phyloP scores from a whole-genome alignment of 2,113 vertebrate genomes.

The Scortum barcoo region DNA sequence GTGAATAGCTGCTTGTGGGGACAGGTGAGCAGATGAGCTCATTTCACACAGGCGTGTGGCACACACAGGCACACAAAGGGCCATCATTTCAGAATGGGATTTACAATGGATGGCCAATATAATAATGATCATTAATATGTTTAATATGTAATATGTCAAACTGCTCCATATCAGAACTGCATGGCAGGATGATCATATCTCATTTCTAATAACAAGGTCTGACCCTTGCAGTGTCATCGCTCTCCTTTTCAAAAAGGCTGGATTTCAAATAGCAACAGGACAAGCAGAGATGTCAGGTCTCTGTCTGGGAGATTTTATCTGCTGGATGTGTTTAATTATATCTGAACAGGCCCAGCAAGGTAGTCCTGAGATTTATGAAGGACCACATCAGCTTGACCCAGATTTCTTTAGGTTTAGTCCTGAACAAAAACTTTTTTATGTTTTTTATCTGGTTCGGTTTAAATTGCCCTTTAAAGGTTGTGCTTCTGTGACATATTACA shows the following conservation, averaged over 20 bases:
- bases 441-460: neutral
- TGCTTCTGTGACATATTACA: neutral
- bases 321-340: conserved; percentile 24
- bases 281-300: conserved; percentile 15
- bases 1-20: no score
- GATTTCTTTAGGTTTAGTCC: neutral
- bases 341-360: conserved; percentile 1
- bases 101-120: neutral
- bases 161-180: neutral
- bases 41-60: no score
- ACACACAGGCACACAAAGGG: no score
- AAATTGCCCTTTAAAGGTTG: neutral
- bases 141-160: neutral
- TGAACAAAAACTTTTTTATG: neutral
- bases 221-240: conserved; percentile 21
- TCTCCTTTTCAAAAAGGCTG: conserved; percentile 23
- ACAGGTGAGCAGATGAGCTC: no score
- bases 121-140: conserved; percentile 17
- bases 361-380: neutral
- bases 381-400: neutral
- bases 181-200: conserved; percentile 8
- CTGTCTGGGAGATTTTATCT: conserved; percentile 29
- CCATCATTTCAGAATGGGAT: neutral
- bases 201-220: conserved; percentile 32
- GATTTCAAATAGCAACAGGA: conserved; percentile 44